Evolutionary conservation across 2,888 invertebrate genomes (phyloP), one percentile per base, ranked within the genome.

Genomic region (Chaitophorus viminalis): DNA sequence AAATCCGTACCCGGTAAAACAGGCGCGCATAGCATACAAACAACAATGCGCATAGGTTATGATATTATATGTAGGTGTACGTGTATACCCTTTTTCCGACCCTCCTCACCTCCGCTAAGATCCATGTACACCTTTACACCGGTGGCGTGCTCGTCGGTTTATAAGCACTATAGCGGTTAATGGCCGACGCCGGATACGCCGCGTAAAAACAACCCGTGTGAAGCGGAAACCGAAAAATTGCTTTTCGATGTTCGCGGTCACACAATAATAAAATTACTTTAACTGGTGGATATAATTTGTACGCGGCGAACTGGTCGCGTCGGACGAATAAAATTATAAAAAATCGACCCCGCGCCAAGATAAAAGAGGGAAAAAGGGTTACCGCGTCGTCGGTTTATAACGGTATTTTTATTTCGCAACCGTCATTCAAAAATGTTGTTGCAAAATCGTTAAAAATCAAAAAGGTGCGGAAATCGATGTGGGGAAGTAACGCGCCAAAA

Each of bases 191-290:
- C 83, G 83, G 83, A 83, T 83, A 74, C 60, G 39, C 39, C 54
- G n/a, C 54, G 54, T 60, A 60, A 75, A 21, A 60, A 75, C 83
- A n/a, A 76, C 65, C 84, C 76, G 84, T 84, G 84, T 46, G 84
- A 84, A 84, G 33, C 84, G 84, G 84, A 84, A 84, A 84, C 76
- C 5, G 84, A 84, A 84, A 84, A 84, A 84, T 84, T 84, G 84
- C 76, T 84, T 84, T 84, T 84, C 84, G 31, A 76, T 84, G 84
- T 84, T 46, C 21, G 54, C 25, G 60, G 31, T 31, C 29, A 29
- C 78, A 33, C 25, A n/a, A 21, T 54, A 54, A 68, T 68, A n/a
- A 8, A 68, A 68, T 68, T 8, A 68, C 68, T 21, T 5, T 65
- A 65, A 65, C 65, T 25, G 8, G 25, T 25, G 25, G 8, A 65